Conservation (phyloP, 2,888 invertebrate genomes). For the Cheilosia grossa region DNA sequence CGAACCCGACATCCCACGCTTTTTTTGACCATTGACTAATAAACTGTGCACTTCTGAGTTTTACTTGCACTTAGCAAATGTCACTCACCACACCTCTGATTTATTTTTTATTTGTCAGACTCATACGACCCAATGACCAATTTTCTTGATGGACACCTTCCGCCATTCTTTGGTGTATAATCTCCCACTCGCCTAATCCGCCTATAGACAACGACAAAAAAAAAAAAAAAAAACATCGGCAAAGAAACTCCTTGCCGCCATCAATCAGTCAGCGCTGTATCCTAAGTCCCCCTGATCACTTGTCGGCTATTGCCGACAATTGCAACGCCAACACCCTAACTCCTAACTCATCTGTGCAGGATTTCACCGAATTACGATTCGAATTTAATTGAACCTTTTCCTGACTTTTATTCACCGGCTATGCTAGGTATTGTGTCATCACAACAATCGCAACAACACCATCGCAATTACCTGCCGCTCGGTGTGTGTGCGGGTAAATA, state of each 20-base stretch:
- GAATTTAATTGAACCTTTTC: constrained; percentile 70
- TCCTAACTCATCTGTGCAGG: neutral
- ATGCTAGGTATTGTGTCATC: constrained; percentile 50
- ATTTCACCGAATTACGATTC: constrained; percentile 55
- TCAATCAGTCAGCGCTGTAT: neutral
- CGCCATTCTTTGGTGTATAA: constrained; percentile 5
- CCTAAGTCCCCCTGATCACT: constrained; percentile 50
- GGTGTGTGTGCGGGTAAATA: constrained; percentile 51
- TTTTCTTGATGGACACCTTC: constrained; percentile 55
- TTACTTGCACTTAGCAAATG: neutral
- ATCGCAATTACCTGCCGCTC: constrained; percentile 60
- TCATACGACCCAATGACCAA: neutral
- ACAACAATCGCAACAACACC: constrained; percentile 35
- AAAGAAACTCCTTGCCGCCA: neutral
- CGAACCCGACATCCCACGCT: too few species aligned
- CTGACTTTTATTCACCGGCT: constrained; percentile 67
- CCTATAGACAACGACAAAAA: constrained; percentile 9
- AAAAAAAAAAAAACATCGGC: constrained; percentile 6
- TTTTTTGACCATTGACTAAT: too few species aligned
- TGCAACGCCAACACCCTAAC: constrained; percentile 22
- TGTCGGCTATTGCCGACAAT: constrained; percentile 43
- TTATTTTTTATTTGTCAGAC: too few species aligned
- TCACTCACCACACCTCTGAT: neutral
- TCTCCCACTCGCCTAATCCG: constrained; percentile 57
- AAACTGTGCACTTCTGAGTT: too few species aligned